Evolutionary conservation across 2,797 vertebrate species (phyloP).

Genomic region (Sparus aurata): DNA sequence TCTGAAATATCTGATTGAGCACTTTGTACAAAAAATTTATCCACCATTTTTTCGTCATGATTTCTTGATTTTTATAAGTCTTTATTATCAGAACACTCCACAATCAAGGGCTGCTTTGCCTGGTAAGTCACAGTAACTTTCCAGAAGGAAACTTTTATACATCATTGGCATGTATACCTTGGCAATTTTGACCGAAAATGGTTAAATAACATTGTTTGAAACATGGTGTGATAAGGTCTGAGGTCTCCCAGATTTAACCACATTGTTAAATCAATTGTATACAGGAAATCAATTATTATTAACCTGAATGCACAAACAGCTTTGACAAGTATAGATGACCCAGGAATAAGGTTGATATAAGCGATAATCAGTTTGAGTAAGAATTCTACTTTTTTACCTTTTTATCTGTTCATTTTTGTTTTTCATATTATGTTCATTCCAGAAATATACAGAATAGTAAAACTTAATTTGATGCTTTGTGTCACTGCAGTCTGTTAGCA

Average conservation of each 20-base stretch:
- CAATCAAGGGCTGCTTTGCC: background rate
- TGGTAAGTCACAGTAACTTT: background rate
- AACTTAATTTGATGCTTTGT: background rate
- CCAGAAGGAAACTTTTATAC: no score
- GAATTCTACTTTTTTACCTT: background rate
- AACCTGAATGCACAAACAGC: background rate
- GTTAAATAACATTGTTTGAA: background rate
- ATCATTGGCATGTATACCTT: no score
- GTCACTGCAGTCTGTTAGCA: background rate
- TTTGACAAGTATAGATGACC: background rate
- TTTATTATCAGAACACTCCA: background rate
- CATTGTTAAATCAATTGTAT: background rate
- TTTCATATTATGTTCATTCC: background rate
- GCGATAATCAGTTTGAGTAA: background rate
- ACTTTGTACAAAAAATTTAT: background rate
- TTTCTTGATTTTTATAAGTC: background rate
- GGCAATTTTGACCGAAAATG: background rate
- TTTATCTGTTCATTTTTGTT: background rate
- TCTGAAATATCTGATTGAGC: background rate
- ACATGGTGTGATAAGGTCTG: background rate
- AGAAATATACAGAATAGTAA: background rate
- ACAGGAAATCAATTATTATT: background rate
- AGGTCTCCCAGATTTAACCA: background rate
- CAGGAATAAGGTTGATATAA: background rate
- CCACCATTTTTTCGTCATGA: background rate